phyloP scores from a whole-genome alignment of 2,113 vertebrate genomes.

The Bufo bufo region DNA sequence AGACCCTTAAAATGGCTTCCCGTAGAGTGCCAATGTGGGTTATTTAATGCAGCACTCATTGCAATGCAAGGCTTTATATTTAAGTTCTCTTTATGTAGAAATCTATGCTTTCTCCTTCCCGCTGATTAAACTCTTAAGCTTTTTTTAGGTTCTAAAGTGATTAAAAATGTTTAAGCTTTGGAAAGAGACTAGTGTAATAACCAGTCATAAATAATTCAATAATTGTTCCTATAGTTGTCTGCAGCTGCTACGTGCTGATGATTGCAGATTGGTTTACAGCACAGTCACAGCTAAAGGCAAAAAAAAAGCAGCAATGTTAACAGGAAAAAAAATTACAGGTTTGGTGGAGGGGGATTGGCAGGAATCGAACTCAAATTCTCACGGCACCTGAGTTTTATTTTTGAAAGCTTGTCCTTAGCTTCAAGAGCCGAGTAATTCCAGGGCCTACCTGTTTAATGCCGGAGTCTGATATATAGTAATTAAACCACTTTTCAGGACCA shows the following conservation, averaged over 20 bases:
- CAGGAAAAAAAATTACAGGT: constrained; percentile 13
- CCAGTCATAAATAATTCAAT: constrained; percentile 56
- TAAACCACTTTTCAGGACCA: not conserved
- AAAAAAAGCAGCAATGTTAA: constrained; percentile 13
- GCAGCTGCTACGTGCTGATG: constrained; percentile 37
- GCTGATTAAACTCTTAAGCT: constrained; percentile 49
- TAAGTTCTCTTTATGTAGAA: constrained; percentile 39
- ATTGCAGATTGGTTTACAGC: constrained; percentile 5
- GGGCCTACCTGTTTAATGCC: not conserved
- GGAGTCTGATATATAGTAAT: not conserved
- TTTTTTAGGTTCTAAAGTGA: constrained; percentile 51
- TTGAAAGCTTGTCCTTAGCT: not conserved
- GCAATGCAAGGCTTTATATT: not conserved
- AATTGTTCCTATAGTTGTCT: constrained; percentile 46
- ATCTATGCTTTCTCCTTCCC: constrained; percentile 30
- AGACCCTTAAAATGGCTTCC: not conserved
- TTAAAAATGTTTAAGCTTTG: constrained; percentile 56
- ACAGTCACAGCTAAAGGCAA: constrained; percentile 12
- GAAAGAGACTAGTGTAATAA: constrained; percentile 38
- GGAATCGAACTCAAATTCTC: not conserved
- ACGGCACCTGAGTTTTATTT: not conserved
- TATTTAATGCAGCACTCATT: too few relatives aligned
- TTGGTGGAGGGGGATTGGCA: not conserved
- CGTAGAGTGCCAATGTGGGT: too few relatives aligned
- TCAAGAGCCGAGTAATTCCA: not conserved